Evolutionary conservation across 1,140 invertebrate genomes (phyloP), one percentile per base, ranked within the genome.

Genomic region (Acromyrmex heyeri): DNA sequence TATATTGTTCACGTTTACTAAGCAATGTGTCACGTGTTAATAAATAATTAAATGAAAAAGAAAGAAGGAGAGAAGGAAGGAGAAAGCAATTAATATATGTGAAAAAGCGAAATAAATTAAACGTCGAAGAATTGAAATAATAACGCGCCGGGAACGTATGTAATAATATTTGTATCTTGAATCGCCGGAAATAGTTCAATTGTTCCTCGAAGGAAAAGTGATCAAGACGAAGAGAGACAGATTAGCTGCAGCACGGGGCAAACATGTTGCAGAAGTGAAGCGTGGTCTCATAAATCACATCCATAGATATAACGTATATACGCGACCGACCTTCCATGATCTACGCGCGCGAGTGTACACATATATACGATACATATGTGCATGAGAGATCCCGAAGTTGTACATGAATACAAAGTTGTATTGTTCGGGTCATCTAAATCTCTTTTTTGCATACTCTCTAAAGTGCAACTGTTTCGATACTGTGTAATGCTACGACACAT

Each of bases 201-300:
- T 73, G 38, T 73, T 61, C 44, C 55, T 73, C 79, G 38, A 83
- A 83, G 69, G 55, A 83, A 73, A 69, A 79, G 82, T 75, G 86
- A 72, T 59, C 34, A 62, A 76, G 78, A 65, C 50, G 62, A 79
- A 62, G 34, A 57, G 83, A 48, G 57, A 86, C 59, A 65, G 65
- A 86, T 82, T 76, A 85, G 70, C 64, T 70, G 64, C 48, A 73
- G 57, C 55, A 57, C 78, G 87, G 16, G 44, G 50, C 73, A 76
- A 76, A 79, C 69, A 73, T 76, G 85, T 76, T 87, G 64, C 72
- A 50, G 38, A 76, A 86, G 81, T 85, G 75, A 77, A 87, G 77
- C 75, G 53, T 79, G 65, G 85, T 85, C 81, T 81, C 81, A 83
- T 90, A 87, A 87, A 90, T 89, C 86, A 89, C 38, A 59, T 65